A percentile compares a stretch with the other conserved stretches of the same genome.
Conservation (phyloP, 2,888 invertebrate species). For the Andrena camellia region DNA sequence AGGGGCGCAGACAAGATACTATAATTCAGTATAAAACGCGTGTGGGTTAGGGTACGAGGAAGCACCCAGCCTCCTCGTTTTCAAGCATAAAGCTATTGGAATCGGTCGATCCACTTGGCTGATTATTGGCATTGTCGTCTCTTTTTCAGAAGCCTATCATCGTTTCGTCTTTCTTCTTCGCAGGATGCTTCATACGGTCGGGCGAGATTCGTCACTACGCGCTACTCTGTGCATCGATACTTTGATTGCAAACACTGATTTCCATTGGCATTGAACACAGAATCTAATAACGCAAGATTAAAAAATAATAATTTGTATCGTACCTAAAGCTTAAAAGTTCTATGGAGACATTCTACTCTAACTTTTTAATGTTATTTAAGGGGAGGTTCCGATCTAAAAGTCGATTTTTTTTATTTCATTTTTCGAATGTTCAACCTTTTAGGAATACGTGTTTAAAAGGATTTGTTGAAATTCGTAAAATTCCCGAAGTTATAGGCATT, state of each 20-base stretch:
- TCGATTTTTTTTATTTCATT: no score
- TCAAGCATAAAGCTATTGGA: slow-evolving; percentile 78
- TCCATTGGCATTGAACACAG: neutral
- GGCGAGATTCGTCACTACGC: slow-evolving; percentile 2
- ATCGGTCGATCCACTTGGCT: slow-evolving; percentile 78
- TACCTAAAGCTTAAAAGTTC: neutral
- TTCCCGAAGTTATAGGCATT: no score
- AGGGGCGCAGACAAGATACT: slow-evolving; percentile 48
- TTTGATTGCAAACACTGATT: slow-evolving; percentile 6
- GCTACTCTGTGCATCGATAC: neutral
- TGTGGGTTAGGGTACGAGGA: slow-evolving; percentile 38
- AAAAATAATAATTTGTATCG: neutral
- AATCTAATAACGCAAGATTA: neutral
- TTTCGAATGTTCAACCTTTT: no score
- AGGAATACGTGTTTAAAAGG: no score
- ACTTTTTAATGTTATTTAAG: neutral
- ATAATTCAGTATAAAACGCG: slow-evolving; percentile 56
- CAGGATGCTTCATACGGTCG: slow-evolving; percentile 4
- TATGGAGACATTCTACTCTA: neutral
- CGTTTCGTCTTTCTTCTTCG: slow-evolving; percentile 9
- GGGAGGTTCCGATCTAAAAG: no score
- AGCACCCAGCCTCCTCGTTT: slow-evolving; percentile 50
- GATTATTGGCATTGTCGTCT: slow-evolving; percentile 83
- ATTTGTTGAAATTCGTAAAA: no score
- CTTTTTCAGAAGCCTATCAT: slow-evolving; percentile 64